Evolutionary conservation across 2,888 invertebrate species (phyloP).

Genomic region (Ptychoptera albimana): DNA sequence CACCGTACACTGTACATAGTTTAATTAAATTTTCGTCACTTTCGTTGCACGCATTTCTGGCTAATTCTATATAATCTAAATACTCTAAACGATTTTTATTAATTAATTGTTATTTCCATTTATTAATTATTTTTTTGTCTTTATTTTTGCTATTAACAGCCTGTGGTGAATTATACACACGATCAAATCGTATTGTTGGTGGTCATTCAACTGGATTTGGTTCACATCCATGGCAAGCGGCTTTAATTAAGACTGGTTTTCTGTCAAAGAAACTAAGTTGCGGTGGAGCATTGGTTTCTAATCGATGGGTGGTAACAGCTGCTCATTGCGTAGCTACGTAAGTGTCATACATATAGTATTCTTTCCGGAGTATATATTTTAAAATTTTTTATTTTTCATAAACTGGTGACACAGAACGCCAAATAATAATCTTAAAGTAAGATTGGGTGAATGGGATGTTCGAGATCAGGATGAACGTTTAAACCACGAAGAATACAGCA

Average conservation of each 20-base stretch:
- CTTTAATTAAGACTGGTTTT: slow-evolving; percentile 81
- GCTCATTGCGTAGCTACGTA: slow-evolving; percentile 86
- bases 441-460: slow-evolving; percentile 88
- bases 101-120: too few relatives aligned
- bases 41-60: neutral
- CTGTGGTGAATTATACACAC: slow-evolving; percentile 75
- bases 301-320: slow-evolving; percentile 83
- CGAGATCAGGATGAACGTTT: slow-evolving; percentile 66
- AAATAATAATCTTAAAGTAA: slow-evolving; percentile 72
- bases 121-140: neutral
- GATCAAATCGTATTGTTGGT: slow-evolving; percentile 82
- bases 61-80: neutral
- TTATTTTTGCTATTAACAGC: slow-evolving; percentile 40
- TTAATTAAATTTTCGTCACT: neutral
- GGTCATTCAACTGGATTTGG: slow-evolving; percentile 83
- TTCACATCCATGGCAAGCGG: slow-evolving; percentile 89
- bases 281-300: slow-evolving; percentile 78
- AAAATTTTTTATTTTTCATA: slow-evolving; percentile 4
- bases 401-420: slow-evolving; percentile 46
- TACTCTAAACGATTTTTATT: neutral
- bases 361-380: neutral
- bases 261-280: slow-evolving; percentile 80
- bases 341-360: slow-evolving; percentile 28
- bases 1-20: neutral
- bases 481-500: slow-evolving; percentile 73